Evolutionary conservation across 1,140 invertebrate species (phyloP).

Genomic region (Notospermus geniculatus): DNA sequence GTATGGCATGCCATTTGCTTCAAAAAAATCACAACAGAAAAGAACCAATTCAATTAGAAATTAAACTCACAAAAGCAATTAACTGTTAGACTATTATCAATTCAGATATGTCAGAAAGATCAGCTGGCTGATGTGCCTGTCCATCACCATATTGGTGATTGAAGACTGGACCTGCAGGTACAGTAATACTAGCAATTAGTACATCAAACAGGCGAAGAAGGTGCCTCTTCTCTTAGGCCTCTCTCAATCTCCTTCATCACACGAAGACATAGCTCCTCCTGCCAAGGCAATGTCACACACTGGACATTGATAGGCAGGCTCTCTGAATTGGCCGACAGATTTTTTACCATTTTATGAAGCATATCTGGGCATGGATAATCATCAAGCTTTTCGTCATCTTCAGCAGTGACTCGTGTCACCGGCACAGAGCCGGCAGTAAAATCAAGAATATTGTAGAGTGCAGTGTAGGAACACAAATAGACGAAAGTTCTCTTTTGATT

Average conservation of each 20-base stretch:
- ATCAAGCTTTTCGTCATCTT: conserved; percentile 31
- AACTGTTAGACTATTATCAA: no score
- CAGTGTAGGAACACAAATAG: conserved; percentile 24
- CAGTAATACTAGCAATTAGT: no score
- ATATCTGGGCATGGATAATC: no score
- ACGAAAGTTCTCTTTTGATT: background rate
- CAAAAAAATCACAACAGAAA: no score
- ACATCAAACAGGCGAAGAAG: no score
- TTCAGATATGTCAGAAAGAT: no score
- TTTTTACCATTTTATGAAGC: background rate
- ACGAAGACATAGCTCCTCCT: conserved; percentile 50
- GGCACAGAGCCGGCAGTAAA: conserved; percentile 48
- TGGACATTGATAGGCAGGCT: conserved; percentile 54
- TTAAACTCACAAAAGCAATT: no score
- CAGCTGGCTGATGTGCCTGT: no score
- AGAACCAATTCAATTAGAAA: no score
- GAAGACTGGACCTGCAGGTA: no score
- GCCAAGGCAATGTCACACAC: conserved; percentile 49
- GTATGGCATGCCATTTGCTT: no score
- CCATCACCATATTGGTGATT: no score
- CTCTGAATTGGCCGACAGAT: conserved; percentile 23
- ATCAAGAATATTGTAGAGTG: conserved; percentile 46
- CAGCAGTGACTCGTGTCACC: conserved; percentile 42
- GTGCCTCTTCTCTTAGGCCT: background rate
- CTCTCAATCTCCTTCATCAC: conserved; percentile 39